Percentiles rank a stretch among this genome's conserved stretches.
phyloP scores from a whole-genome alignment of 2,888 invertebrate species.

The Bedellia somnulentella region DNA sequence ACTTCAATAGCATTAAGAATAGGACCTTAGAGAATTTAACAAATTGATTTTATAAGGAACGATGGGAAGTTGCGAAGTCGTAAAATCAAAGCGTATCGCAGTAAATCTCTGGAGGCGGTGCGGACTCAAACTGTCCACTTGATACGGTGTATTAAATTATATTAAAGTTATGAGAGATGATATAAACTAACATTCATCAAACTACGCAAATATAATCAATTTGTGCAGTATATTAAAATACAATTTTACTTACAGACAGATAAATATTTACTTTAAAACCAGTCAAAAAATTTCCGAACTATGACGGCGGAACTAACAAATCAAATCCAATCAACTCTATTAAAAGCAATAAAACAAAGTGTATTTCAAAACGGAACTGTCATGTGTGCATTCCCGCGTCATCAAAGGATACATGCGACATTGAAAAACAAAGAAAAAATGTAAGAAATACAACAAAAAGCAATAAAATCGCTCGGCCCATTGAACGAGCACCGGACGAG shows the following conservation, averaged over 20 bases:
- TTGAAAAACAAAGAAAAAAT: constrained; percentile 15
- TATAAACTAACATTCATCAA: constrained; percentile 11
- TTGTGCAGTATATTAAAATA: neutral
- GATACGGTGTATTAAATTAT: constrained; percentile 41
- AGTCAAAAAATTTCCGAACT: neutral
- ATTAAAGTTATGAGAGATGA: constrained; percentile 26
- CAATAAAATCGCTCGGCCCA: constrained; percentile 53
- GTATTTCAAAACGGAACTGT: constrained; percentile 22
- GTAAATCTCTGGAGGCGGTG: constrained; percentile 42
- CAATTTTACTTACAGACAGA: neutral
- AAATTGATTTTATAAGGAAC: too few relatives aligned
- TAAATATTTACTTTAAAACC: neutral
- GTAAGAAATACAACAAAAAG: constrained; percentile 24
- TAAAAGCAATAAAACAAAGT: neutral
- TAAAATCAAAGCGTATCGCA: constrained; percentile 45
- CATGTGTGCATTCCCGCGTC: constrained; percentile 20
- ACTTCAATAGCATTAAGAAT: constrained; percentile 7
- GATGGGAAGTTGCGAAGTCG: constrained; percentile 24
- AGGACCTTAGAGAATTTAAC: too few relatives aligned
- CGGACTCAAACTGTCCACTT: constrained; percentile 45
- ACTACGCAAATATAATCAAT: neutral
- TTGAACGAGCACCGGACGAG: constrained; percentile 57
- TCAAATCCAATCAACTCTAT: neutral
- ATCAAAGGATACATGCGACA: constrained; percentile 28
- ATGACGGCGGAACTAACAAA: neutral